Evolutionary conservation across 2,113 vertebrate species (phyloP).

Genomic region (Climacteris rufus): DNA sequence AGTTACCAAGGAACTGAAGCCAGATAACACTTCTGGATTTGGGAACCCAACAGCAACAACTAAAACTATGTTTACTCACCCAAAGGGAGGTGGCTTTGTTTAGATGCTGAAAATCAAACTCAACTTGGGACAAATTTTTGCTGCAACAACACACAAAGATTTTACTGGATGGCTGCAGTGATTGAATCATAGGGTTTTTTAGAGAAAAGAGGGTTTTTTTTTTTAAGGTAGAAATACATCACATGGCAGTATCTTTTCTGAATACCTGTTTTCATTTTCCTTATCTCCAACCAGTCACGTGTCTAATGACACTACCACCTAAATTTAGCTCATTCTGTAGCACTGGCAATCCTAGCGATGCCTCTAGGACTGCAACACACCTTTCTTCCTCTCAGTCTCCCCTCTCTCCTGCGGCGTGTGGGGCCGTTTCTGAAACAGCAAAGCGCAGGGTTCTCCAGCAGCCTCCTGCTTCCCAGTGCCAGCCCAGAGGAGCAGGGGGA

Average conservation of each 20-base stretch:
- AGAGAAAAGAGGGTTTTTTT: not conserved
- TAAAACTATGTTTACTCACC: not conserved
- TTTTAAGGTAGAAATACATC: not conserved
- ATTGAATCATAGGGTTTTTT: not conserved
- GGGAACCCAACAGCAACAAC: not conserved
- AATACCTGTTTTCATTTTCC: slow-evolving; percentile 52
- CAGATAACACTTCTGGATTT: not conserved
- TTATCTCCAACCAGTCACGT: slow-evolving; percentile 22
- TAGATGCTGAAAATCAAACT: not conserved
- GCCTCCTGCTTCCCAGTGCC: not conserved
- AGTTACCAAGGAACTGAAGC: not conserved
- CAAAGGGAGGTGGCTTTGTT: not conserved
- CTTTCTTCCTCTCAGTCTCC: not conserved
- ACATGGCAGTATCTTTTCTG: not conserved
- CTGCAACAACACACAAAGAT: not conserved
- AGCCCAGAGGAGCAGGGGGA: not conserved
- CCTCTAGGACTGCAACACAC: slow-evolving; percentile 26
- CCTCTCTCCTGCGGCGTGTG: fast-evolving
- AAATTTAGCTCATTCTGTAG: slow-evolving; percentile 56
- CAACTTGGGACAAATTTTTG: not conserved
- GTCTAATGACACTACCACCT: slow-evolving; percentile 49
- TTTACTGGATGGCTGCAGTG: not conserved
- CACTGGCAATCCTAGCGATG: not conserved
- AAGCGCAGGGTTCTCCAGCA: not conserved
- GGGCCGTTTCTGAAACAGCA: not conserved